Base-by-base conservation (phyloP, 1,140 invertebrate genomes). In the Drosophila parvula region DNA sequence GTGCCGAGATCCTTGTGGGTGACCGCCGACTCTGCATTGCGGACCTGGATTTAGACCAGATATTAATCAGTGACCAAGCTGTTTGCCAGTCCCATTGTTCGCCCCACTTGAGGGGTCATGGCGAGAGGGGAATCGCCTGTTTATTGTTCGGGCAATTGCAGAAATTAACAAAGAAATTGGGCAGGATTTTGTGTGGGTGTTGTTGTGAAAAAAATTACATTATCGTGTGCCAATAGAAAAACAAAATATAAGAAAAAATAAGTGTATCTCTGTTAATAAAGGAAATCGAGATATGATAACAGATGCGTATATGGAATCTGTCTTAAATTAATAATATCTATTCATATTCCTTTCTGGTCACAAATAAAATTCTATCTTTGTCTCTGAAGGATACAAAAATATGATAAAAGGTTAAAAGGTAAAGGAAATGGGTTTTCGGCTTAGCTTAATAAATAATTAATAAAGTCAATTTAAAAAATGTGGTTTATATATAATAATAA, bases 161-260 rank as follows among this genome's bases (percentile, higher is more conserved):
- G 50, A 50, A 76, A 84, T 84, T 76, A 76, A 79, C 60, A 67
- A 79, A 40, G 58, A 83, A 61, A 78, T 53, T 63, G 61, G 59
- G 30, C 28, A 28, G 38, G 48, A 7, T 27, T 36, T 10, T 16
- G 9, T 32, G 47, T 11, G 51, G 18, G 12, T 22, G 51, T 36
- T 62, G 45, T 69, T 70, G 47, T 60, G 41, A 48, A 76, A n/a
- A 53, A n/a, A 32, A 30, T 12, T 36, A 38, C 32, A 14, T 38
- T 22, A 38, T 53, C 0, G 8, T 53, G 32, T 53, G 11, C 32
- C 14, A 53, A 53, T 36, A 53, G 22, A 14, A 51, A 22, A 16
- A 30, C 14, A 30, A 51, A 14, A 8, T 14, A 22, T n/a, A 2
- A 38, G 51, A 18, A 18, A 14, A 22, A 36, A 38, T 22, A 5